These are phyloP conservation scores for Peromyscus nudipes DNA, from an alignment of 2,797 vertebrate genomes.

Conservation along the genomic window DNA sequence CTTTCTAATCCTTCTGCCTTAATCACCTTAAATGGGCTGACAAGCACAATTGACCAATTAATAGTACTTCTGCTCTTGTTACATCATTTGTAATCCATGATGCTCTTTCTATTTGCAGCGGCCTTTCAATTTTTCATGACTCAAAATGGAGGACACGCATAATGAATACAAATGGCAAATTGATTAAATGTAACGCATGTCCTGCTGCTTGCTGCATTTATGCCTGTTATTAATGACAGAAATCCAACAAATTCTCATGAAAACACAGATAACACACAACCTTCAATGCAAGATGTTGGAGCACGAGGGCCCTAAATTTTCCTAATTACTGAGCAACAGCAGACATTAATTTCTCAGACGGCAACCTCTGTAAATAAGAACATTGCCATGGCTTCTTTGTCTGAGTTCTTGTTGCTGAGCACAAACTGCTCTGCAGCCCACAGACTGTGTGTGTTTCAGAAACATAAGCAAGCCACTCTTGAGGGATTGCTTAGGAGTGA, in stretches of 20 bases:
- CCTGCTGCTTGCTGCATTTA: conserved; percentile 80
- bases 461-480: conserved; percentile 49
- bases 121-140: conserved; percentile 89
- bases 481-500: conserved; percentile 57
- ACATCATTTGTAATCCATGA: conserved; percentile 85
- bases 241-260: conserved; percentile 84
- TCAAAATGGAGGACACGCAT: conserved; percentile 85
- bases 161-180: conserved; percentile 87
- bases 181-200: conserved; percentile 85
- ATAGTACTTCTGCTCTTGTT: conserved; percentile 83
- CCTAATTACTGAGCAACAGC: conserved; percentile 77
- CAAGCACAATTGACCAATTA: conserved; percentile 88
- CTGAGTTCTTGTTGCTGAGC: conserved; percentile 61
- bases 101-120: conserved; percentile 82
- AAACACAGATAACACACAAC: conserved; percentile 82
- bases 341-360: conserved; percentile 76
- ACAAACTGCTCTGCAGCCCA: background rate
- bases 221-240: conserved; percentile 86
- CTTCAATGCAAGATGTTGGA: conserved; percentile 70
- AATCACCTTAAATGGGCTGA: conserved; percentile 86
- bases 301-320: conserved; percentile 76
- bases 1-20: conserved; percentile 83
- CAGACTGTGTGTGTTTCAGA: conserved; percentile 41
- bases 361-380: conserved; percentile 78
- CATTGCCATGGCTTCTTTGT: conserved; percentile 57